Conservation (phyloP, 2,113 vertebrate genomes). For the Halichoerus grypus region DNA sequence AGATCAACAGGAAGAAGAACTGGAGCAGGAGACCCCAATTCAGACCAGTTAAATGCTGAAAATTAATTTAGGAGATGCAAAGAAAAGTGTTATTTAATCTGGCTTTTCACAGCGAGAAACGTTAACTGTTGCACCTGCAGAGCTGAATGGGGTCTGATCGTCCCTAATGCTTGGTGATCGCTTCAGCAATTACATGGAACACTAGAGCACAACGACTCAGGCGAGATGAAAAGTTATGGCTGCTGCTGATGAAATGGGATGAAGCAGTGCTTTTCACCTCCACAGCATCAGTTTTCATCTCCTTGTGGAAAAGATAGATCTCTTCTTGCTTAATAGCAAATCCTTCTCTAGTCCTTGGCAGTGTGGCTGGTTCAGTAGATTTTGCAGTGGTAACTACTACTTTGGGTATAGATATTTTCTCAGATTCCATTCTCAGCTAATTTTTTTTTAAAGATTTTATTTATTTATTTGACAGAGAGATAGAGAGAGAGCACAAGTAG, state of each 20-base stretch:
- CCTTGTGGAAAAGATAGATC: conserved; percentile 79
- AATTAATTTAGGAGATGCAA: conserved; percentile 52
- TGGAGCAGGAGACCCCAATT: conserved; percentile 44
- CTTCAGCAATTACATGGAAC: background rate
- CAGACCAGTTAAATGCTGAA: conserved; percentile 16
- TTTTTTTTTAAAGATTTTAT: background rate
- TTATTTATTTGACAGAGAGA: too few species aligned
- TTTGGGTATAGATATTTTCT: conserved; percentile 84
- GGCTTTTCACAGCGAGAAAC: conserved; percentile 10
- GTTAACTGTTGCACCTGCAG: background rate
- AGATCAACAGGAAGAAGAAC: conserved; percentile 50
- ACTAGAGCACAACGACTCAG: background rate
- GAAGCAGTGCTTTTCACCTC: conserved; percentile 61
- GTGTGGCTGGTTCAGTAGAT: conserved; percentile 64
- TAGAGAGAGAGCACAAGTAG: too few species aligned
- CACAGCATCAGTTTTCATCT: conserved; percentile 78
- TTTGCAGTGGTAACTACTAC: conserved; percentile 85
- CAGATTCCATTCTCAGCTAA: conserved; percentile 47
- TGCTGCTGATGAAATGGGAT: conserved; percentile 66
- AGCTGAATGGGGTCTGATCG: background rate
- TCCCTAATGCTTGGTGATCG: background rate
- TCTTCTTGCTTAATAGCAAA: conserved; percentile 84
- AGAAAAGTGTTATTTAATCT: background rate
- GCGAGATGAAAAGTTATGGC: background rate
- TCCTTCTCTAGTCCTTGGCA: conserved; percentile 82